Percentiles rank a stretch among this genome's conserved stretches.
phyloP scores from a whole-genome alignment of 2,888 invertebrate species.

The Philhelius pedissequus region DNA sequence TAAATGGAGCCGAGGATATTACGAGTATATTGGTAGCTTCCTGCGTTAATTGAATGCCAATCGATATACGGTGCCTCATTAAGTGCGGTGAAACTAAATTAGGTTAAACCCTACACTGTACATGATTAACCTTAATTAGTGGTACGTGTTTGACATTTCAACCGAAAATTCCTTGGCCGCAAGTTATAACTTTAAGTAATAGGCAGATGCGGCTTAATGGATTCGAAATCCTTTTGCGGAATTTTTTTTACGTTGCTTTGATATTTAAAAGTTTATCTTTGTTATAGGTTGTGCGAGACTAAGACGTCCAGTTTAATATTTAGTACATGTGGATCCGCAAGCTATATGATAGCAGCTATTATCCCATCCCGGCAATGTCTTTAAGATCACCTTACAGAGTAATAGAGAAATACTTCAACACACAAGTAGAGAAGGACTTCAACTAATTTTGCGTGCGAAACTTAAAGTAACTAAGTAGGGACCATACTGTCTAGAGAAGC shows the following conservation, averaged over 20 bases:
- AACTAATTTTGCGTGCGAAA: too few species aligned
- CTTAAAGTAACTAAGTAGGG: too few species aligned
- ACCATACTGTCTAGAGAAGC: too few species aligned
- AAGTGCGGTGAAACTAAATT: conserved; percentile 60
- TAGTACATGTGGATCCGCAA: too few species aligned
- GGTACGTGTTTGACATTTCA: conserved; percentile 58
- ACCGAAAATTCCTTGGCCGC: conserved; percentile 33
- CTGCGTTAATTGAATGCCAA: conserved; percentile 64
- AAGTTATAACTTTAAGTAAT: conserved; percentile 25
- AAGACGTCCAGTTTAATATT: too few species aligned
- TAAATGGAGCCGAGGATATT: conserved; percentile 5
- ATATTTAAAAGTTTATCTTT: too few species aligned
- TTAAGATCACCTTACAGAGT: too few species aligned
- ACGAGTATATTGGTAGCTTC: conserved; percentile 46
- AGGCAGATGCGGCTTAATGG: not conserved
- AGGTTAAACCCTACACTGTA: conserved; percentile 55
- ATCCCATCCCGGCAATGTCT: too few species aligned
- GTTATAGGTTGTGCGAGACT: too few species aligned
- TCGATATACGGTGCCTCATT: conserved; percentile 60
- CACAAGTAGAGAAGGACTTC: too few species aligned
- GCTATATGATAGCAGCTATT: too few species aligned
- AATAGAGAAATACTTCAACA: too few species aligned
- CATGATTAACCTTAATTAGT: conserved; percentile 66
- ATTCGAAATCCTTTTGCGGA: not conserved
- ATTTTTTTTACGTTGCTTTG: not conserved